Conservation (phyloP, 2,888 invertebrate species). For the Diachrysia chrysitis region DNA sequence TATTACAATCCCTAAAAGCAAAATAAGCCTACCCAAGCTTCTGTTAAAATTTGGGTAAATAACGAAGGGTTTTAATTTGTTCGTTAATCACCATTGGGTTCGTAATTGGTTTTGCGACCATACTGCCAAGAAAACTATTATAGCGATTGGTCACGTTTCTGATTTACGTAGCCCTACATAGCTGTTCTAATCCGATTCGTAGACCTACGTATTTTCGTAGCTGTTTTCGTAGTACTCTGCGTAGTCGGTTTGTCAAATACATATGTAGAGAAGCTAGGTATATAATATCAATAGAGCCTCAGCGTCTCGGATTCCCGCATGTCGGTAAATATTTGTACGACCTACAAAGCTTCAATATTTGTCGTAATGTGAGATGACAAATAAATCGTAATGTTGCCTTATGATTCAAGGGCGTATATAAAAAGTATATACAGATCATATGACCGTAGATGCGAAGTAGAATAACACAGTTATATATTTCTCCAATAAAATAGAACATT, state of each 20-base stretch:
- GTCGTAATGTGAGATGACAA: not conserved
- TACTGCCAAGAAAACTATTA: slow-evolving; percentile 6
- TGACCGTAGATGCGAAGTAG: not conserved
- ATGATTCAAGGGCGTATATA: not conserved
- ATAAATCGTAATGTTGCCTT: not conserved
- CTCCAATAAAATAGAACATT: too few relatives aligned
- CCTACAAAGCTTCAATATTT: not conserved
- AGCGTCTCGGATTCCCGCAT: slow-evolving; percentile 3
- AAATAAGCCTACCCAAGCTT: not conserved
- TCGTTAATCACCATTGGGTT: not conserved
- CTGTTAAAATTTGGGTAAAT: not conserved
- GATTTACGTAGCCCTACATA: slow-evolving; percentile 2
- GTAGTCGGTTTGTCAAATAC: not conserved
- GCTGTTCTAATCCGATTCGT: not conserved
- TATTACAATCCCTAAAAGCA: not conserved
- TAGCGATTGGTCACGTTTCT: not conserved
- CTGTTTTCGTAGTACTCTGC: not conserved
- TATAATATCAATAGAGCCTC: not conserved
- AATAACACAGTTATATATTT: not conserved
- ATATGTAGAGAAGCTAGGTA: not conserved
- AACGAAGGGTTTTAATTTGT: not conserved
- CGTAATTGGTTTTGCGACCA: not conserved
- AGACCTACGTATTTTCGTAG: not conserved
- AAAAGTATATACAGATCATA: not conserved
- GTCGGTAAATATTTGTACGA: slow-evolving; percentile 2